A percentile compares a stretch with the other conserved stretches of the same genome.
phyloP scores from a whole-genome alignment of 2,113 vertebrate genomes.

The Nerophis ophidion region DNA sequence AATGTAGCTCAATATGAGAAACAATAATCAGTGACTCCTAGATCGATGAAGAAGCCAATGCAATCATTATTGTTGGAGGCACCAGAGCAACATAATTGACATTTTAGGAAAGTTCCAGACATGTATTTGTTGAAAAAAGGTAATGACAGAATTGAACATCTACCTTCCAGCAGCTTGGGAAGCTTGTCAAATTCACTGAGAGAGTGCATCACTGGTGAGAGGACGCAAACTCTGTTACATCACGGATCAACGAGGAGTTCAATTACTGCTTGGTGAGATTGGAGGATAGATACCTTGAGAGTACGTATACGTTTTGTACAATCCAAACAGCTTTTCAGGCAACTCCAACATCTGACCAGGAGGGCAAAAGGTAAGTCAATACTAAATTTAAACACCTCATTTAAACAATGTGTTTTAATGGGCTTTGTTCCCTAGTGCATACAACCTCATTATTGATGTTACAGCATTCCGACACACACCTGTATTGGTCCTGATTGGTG shows the following conservation, averaged over 20 bases:
- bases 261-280: not conserved
- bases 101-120: too few species aligned
- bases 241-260: too few species aligned
- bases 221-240: not conserved
- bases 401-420: not conserved
- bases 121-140: not conserved
- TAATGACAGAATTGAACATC: not conserved
- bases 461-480: constrained; percentile 19
- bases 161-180: constrained; percentile 35
- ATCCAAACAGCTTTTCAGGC: not conserved
- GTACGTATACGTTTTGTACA: not conserved
- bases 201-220: constrained; percentile 31
- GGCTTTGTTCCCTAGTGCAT: not conserved
- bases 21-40: not conserved
- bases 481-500: constrained; percentile 4
- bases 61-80: too few species aligned
- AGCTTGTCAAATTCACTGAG: constrained; percentile 33
- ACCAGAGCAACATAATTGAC: too few species aligned
- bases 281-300: constrained; percentile 32
- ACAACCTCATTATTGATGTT: not conserved
- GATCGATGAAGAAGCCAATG: too few species aligned
- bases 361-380: not conserved
- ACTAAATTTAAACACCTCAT: not conserved
- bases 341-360: constrained; percentile 49
- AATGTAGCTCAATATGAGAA: not conserved